Evolutionary conservation across 2,888 invertebrate genomes (phyloP).

Genomic region (Aspidiotus destructor): DNA sequence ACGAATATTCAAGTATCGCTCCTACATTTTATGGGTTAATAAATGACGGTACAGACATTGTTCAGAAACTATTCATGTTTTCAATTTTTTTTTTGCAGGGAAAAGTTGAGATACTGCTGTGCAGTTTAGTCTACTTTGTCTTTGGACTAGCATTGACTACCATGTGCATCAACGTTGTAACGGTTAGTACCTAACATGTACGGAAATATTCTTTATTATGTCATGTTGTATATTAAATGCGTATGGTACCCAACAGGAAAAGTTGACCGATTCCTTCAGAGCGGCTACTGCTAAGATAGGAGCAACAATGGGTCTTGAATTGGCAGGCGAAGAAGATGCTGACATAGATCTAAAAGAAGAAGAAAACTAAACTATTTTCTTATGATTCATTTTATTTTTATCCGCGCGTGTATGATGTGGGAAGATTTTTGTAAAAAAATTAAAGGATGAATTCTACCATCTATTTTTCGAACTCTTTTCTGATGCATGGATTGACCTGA

Average conservation of each 20-base stretch:
- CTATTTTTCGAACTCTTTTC: too few relatives aligned
- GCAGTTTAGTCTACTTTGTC: slow-evolving; percentile 82
- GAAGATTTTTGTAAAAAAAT: too few relatives aligned
- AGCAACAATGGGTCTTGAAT: slow-evolving; percentile 68
- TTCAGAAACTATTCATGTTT: too few relatives aligned
- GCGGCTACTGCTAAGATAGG: slow-evolving; percentile 76
- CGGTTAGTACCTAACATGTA: slow-evolving; percentile 52
- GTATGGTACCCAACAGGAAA: slow-evolving; percentile 40
- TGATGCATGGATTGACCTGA: too few relatives aligned
- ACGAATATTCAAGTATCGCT: too few relatives aligned
- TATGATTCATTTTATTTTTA: background rate
- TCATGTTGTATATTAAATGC: background rate
- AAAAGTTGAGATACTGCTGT: slow-evolving; percentile 82
- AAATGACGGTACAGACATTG: too few relatives aligned
- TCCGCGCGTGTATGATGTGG: background rate
- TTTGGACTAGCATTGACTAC: slow-evolving; percentile 91
- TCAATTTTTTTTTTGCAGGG: slow-evolving; percentile 46
- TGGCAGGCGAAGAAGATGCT: slow-evolving; percentile 39
- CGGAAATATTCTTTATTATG: background rate
- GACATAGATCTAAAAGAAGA: background rate
- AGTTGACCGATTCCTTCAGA: slow-evolving; percentile 65
- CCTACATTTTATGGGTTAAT: too few relatives aligned
- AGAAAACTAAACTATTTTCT: background rate
- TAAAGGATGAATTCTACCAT: too few relatives aligned
- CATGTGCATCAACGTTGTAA: slow-evolving; percentile 95